A percentile compares a stretch with the other conserved stretches of the same genome.
Evolutionary conservation across 2,113 vertebrate genomes (phyloP).

Genomic region (Scophthalmus maximus): DNA sequence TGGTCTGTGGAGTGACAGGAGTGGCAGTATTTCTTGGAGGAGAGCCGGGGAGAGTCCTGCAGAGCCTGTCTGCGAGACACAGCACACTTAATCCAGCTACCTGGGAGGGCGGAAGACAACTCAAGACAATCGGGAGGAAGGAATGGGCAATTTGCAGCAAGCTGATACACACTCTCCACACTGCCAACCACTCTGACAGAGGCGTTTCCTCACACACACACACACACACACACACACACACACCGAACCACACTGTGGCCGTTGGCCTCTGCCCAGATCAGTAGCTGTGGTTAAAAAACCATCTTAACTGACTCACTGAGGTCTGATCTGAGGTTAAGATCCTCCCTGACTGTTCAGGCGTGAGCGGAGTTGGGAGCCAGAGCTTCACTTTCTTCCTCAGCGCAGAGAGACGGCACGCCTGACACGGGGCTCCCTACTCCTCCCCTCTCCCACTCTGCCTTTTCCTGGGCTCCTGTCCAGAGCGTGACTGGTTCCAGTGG

Average conservation of each 20-base stretch:
- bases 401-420: constrained; percentile 69
- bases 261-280: constrained; percentile 61
- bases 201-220: constrained; percentile 27
- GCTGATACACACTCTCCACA: constrained; percentile 36
- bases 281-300: constrained; percentile 51
- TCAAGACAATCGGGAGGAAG: constrained; percentile 50
- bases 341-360: constrained; percentile 57
- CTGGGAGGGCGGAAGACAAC: constrained; percentile 47
- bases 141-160: constrained; percentile 44
- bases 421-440: constrained; percentile 73
- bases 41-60: constrained; percentile 35
- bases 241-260: constrained; percentile 40
- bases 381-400: constrained; percentile 68
- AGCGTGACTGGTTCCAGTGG: constrained; percentile 71
- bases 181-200: constrained; percentile 32
- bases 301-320: constrained; percentile 54
- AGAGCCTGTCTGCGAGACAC: constrained; percentile 45
- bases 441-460: constrained; percentile 64
- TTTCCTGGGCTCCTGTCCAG: constrained; percentile 75
- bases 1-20: constrained; percentile 61
- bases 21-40: constrained; percentile 43
- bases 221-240: constrained; percentile 31
- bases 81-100: constrained; percentile 53
- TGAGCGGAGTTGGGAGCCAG: constrained; percentile 63
- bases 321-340: constrained; percentile 66